Conservation (phyloP, 2,888 invertebrate species). For the Rhagonycha lutea region DNA sequence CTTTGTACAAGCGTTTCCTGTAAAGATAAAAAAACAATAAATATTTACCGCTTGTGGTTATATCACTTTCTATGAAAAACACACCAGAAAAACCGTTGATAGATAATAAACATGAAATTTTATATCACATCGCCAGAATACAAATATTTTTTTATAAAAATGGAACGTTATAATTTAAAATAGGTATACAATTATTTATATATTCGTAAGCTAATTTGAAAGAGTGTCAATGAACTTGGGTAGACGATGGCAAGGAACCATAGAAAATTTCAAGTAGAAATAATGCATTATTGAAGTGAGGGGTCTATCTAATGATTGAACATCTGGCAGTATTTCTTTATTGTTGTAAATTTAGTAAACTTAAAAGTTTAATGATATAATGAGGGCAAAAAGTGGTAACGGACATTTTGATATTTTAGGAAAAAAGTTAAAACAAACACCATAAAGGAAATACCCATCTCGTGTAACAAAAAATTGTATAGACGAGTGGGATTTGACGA, state of each 20-base stretch:
- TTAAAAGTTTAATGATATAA: neutral
- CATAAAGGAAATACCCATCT: neutral
- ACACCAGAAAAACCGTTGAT: neutral
- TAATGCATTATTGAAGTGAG: neutral
- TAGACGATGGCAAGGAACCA: neutral
- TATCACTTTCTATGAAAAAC: conserved; percentile 1
- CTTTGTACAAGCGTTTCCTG: conserved; percentile 82
- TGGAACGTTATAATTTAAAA: neutral
- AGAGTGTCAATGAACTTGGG: neutral
- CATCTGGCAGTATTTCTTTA: neutral
- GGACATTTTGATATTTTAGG: neutral
- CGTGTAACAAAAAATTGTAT: neutral
- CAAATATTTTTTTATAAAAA: neutral
- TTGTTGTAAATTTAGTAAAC: neutral
- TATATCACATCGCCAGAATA: neutral
- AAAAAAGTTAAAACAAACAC: neutral
- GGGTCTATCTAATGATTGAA: neutral
- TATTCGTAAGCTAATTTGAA: neutral
- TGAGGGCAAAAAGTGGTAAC: neutral
- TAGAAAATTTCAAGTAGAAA: neutral
- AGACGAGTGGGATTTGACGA: neutral
- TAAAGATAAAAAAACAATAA: conserved; percentile 51
- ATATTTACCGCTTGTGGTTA: neutral
- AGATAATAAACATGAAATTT: neutral
- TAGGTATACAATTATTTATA: no score